Conservation (phyloP, 2,797 vertebrate species). For the Novumbra hubbsi region DNA sequence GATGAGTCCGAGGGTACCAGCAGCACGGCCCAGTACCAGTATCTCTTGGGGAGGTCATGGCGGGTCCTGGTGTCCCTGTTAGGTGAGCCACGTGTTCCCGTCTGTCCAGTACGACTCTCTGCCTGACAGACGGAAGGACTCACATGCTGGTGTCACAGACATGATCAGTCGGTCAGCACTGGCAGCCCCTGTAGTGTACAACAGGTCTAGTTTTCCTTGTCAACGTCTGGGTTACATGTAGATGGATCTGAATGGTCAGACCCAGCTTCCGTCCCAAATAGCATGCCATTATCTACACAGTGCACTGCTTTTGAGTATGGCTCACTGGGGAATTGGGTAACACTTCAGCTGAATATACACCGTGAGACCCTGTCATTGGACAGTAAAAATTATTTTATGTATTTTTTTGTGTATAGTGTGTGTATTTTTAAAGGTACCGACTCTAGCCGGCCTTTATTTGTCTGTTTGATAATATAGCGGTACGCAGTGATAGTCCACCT, state of each 20-base stretch:
- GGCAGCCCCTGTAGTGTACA: slow-evolving; percentile 14
- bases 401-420: too few relatives aligned
- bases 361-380: slow-evolving; percentile 20
- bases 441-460: neutral
- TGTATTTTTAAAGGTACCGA: neutral
- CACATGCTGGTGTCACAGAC: neutral
- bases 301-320: neutral
- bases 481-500: slow-evolving; percentile 7
- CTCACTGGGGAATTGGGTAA: neutral
- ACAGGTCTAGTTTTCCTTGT: slow-evolving; percentile 40
- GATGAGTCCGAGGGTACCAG: slow-evolving; percentile 18
- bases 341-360: neutral
- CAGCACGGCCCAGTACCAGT: slow-evolving; percentile 17
- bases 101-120: slow-evolving; percentile 25
- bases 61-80: slow-evolving; percentile 45
- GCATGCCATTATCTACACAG: neutral
- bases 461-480: slow-evolving; percentile 3
- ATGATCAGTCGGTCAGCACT: slow-evolving; percentile 8
- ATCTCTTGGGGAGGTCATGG: slow-evolving; percentile 35
- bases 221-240: slow-evolving; percentile 27
- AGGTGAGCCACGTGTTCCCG: slow-evolving; percentile 35
- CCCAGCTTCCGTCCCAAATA: slow-evolving; percentile 13
- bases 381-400: too few relatives aligned
- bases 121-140: slow-evolving; percentile 6
- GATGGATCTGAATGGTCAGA: slow-evolving; percentile 29